Evolutionary conservation across 2,888 invertebrate species (phyloP).

Genomic region (Pharmacophagus antenor): DNA sequence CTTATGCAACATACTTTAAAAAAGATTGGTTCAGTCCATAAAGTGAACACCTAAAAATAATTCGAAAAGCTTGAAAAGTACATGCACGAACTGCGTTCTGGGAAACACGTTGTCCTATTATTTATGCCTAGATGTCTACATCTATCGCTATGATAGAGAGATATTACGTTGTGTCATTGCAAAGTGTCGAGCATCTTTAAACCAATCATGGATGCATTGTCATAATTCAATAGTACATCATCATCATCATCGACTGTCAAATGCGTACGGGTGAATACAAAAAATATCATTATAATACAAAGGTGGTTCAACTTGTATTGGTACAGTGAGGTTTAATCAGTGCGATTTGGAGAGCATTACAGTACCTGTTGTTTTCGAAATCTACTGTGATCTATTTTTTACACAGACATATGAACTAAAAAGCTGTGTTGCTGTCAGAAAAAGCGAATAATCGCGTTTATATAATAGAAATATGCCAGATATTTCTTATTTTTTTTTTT

Average conservation of each 20-base stretch:
- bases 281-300: neutral
- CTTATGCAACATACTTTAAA: no score
- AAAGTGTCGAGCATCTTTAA: neutral
- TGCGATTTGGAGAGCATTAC: neutral
- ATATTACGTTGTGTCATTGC: no score
- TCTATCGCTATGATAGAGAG: no score
- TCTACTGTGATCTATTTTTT: neutral
- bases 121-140: no score
- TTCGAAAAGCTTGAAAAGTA: no score
- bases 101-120: no score
- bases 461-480: neutral
- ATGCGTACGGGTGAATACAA: neutral
- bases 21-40: no score
- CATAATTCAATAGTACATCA: no score
- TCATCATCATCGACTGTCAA: neutral
- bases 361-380: neutral
- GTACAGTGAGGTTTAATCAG: neutral
- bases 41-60: no score
- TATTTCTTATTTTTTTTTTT: no score
- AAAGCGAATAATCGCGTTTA: neutral
- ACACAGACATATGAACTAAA: neutral
- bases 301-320: neutral
- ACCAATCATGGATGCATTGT: neutral
- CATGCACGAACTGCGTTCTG: no score
- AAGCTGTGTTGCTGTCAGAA: neutral